Base-by-base conservation (phyloP, 2,797 vertebrate species). In the Sarcophilus harrisii region DNA sequence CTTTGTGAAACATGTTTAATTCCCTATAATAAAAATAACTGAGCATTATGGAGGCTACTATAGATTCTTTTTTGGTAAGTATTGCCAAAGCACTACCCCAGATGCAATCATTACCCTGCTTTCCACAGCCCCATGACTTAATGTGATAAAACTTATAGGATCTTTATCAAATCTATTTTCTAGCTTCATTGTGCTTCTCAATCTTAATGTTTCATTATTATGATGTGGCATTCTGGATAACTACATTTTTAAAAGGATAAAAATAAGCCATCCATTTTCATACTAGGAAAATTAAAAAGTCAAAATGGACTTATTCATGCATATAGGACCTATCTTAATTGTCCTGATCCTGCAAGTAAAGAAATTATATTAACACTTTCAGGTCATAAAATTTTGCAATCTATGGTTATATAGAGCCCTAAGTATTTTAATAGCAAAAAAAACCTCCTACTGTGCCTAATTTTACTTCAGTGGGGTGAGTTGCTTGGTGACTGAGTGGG, bases 81-180 rank as follows among this genome's bases (percentile, higher is more conserved):
- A 57, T 92, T 91, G 81, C 55, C 52, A 96, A 97, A 93, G 96
- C 90, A 96, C 87, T 95, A 93, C 95, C 52, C 32, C 57, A 93
- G 58, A 89, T 90, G 38, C 49, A 58, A 24, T 66, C 91, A 90
- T 92, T 73, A 90, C 94, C 30, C 30, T 87, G 38, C 54, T 55
- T 30, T 87, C 38, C 24, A 38, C 24, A 87, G 8, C 29, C 49
- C 92, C 11, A 97, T 91, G 94, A 94, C 94, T 11, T 92, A 94
- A 94, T 94, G 96, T 90, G 93, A 95, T 90, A 57, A 90, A 97
- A 93, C 5, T 94, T 95, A 5, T 94, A 94, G 94, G 90, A 18
- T 92, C 52, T 95, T 96, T 94, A 94, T 93, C 73, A 87, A 97
- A 96, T 97, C 92, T 55, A 62, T 96, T 97, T 96, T 91, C 93